Percentiles rank a stretch among this genome's conserved stretches.
These are phyloP conservation scores for Oreochromis tanganicae DNA, from an alignment of 2,113 vertebrate genomes.

Conservation along the genomic window DNA sequence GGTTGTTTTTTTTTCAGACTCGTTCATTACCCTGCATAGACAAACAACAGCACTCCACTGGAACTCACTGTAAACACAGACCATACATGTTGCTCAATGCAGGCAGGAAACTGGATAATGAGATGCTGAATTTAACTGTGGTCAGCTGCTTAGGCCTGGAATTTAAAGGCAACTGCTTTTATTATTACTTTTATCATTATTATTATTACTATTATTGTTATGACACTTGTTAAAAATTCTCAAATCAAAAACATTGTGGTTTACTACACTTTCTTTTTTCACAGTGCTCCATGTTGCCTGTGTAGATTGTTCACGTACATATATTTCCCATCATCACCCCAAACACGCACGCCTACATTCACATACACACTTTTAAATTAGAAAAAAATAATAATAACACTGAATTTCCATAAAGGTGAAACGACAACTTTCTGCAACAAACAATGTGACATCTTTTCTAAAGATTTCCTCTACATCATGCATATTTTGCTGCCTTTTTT, in stretches of 20 bases:
- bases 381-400: background rate
- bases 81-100: background rate
- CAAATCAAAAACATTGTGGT: background rate
- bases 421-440: background rate
- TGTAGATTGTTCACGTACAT: background rate
- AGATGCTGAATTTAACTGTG: background rate
- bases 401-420: background rate
- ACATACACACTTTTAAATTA: background rate
- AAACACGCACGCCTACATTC: background rate
- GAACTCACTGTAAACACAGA: conserved; percentile 19
- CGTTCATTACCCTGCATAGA: conserved; percentile 26
- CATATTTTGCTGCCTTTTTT: background rate
- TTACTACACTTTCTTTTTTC: background rate
- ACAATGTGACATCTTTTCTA: background rate
- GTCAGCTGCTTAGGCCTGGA: background rate
- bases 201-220: background rate
- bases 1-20: background rate
- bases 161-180: conserved; percentile 7
- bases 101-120: conserved; percentile 1
- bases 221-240: background rate
- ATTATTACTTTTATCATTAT: background rate
- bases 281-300: conserved; percentile 38
- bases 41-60: conserved; percentile 9
- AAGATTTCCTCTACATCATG: conserved; percentile 13
- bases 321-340: background rate